Percentiles rank a stretch among this genome's conserved stretches.
Conservation (phyloP, 2,888 invertebrate genomes). For the Cosmorhoe ocellata region DNA sequence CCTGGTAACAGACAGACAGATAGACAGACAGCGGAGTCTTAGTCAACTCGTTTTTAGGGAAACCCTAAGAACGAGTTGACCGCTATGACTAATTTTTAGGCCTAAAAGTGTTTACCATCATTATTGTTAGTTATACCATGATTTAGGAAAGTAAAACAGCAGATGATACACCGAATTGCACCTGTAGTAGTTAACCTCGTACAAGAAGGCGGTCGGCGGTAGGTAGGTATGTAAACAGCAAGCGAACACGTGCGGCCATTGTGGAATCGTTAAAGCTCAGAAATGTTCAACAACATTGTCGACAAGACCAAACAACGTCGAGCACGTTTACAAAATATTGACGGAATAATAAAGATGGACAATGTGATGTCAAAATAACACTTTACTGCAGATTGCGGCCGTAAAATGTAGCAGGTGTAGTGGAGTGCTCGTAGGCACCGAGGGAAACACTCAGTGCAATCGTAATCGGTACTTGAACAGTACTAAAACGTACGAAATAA, state of each 20-base stretch:
- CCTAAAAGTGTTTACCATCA: too few relatives aligned
- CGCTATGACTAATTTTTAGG: too few relatives aligned
- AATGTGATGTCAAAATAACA: constrained; percentile 19
- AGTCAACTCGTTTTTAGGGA: too few relatives aligned
- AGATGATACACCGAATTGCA: not conserved
- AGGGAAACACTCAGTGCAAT: constrained; percentile 3
- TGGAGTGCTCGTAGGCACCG: too few relatives aligned
- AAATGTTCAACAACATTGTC: constrained; percentile 18
- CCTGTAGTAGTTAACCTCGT: constrained; percentile 2
- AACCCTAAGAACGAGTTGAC: too few relatives aligned
- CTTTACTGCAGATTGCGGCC: constrained; percentile 19
- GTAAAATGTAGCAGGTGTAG: constrained; percentile 18
- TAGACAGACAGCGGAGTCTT: too few relatives aligned
- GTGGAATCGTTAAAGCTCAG: constrained; percentile 19
- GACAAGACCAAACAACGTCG: constrained; percentile 13
- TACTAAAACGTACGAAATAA: constrained; percentile 2
- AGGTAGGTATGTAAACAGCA: constrained; percentile 13
- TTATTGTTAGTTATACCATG: not conserved
- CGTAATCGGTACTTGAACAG: not conserved
- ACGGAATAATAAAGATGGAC: constrained; percentile 20
- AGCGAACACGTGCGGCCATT: constrained; percentile 23
- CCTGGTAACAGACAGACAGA: too few relatives aligned
- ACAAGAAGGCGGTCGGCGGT: constrained; percentile 21
- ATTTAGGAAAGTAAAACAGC: not conserved
- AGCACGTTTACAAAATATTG: constrained; percentile 27